Conservation (phyloP, 2,797 vertebrate genomes). For the Columba guinea region DNA sequence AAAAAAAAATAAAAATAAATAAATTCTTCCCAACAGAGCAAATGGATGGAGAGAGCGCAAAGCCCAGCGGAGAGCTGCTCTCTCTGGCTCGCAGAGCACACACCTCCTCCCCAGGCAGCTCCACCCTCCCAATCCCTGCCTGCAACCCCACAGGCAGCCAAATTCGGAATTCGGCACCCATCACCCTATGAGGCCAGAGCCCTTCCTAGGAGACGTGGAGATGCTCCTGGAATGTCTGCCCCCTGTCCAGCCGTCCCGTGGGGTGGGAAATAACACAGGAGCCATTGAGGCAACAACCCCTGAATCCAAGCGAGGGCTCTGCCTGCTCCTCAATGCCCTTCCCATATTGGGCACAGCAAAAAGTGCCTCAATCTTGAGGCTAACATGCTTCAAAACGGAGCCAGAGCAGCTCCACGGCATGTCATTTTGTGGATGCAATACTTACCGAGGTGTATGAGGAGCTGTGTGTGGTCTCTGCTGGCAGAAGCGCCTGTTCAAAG, state of each 20-base stretch:
- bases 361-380: not conserved
- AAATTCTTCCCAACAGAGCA: constrained; percentile 20
- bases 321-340: not conserved
- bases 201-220: not conserved
- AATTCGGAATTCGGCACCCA: not conserved
- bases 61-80: constrained; percentile 13
- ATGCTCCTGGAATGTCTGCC: not conserved
- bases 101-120: constrained; percentile 66
- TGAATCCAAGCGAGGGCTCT: not conserved
- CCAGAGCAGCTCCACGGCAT: not conserved
- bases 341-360: not conserved
- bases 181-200: not conserved
- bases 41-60: not conserved
- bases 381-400: not conserved
- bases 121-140: constrained; percentile 52
- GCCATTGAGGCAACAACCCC: not conserved
- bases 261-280: not conserved
- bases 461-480: not conserved
- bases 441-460: not conserved
- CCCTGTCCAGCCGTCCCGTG: rapidly evolving
- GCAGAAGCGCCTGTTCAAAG: not conserved
- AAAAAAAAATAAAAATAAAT: not conserved
- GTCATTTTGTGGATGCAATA: not conserved
- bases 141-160: not conserved
- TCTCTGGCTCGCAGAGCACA: not conserved